These are phyloP conservation scores for Phycodurus eques DNA, from an alignment of 2,113 vertebrate species.

Conservation along the genomic window DNA sequence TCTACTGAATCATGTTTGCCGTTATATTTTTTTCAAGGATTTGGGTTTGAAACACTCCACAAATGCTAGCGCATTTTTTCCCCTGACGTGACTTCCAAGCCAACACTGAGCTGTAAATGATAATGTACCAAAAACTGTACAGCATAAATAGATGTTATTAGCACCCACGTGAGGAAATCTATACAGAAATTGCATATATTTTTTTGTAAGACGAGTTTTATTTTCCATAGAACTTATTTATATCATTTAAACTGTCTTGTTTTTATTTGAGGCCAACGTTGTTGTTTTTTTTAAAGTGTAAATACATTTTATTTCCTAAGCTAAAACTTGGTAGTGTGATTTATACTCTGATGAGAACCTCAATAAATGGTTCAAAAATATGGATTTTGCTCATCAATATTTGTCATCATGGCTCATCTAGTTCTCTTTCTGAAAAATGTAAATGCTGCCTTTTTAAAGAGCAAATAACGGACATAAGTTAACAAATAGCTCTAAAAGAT, in stretches of 20 bases:
- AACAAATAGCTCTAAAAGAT: neutral
- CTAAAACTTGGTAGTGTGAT: constrained; percentile 74
- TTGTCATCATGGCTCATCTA: neutral
- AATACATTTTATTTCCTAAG: constrained; percentile 76
- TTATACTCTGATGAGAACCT: constrained; percentile 74
- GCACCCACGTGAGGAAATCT: constrained; percentile 85
- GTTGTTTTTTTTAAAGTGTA: constrained; percentile 43
- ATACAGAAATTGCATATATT: constrained; percentile 89
- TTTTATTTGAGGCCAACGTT: constrained; percentile 78
- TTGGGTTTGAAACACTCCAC: constrained; percentile 44
- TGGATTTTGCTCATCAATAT: constrained; percentile 3
- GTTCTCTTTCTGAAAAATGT: neutral
- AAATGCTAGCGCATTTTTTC: constrained; percentile 46
- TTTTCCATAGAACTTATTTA: constrained; percentile 78
- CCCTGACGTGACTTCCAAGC: constrained; percentile 72
- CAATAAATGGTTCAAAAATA: constrained; percentile 73
- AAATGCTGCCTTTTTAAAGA: neutral
- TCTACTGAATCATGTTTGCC: constrained; percentile 36
- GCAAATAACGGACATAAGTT: no score
- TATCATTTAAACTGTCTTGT: constrained; percentile 84
- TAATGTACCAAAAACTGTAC: constrained; percentile 85
- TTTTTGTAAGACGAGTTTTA: constrained; percentile 89
- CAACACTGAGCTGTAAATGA: constrained; percentile 73
- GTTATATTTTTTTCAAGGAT: neutral
- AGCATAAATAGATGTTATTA: constrained; percentile 84